phyloP scores from a whole-genome alignment of 2,113 vertebrate species.

The Sander vitreus region DNA sequence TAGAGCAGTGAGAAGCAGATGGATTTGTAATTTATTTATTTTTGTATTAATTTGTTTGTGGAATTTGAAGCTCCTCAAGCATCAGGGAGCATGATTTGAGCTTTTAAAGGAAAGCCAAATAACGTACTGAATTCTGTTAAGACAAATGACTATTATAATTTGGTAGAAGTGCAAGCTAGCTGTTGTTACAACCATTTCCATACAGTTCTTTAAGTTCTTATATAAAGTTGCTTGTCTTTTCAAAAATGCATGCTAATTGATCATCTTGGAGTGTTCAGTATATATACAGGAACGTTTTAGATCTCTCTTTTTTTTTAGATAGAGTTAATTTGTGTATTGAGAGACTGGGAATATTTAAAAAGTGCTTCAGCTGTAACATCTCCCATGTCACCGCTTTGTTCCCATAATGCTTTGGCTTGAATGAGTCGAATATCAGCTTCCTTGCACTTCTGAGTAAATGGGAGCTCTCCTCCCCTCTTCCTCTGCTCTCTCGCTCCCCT shows the following conservation, averaged over 20 bases:
- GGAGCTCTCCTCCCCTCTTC: constrained; percentile 54
- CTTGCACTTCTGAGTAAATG: constrained; percentile 57
- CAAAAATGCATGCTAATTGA: neutral
- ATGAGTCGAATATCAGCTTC: constrained; percentile 63
- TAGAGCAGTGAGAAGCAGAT: neutral
- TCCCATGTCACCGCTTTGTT: constrained; percentile 31
- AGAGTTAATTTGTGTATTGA: neutral
- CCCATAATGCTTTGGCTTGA: constrained; percentile 44
- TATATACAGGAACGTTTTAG: neutral
- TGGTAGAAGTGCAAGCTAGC: neutral
- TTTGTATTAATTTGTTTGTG: neutral
- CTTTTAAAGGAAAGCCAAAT: neutral
- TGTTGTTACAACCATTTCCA: neutral
- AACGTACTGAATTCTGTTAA: neutral
- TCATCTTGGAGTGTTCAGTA: neutral
- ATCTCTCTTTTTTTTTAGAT: too few species aligned
- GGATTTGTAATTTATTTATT: neutral
- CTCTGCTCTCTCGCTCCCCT: constrained; percentile 63
- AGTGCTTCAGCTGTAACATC: constrained; percentile 19
- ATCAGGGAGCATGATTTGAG: neutral
- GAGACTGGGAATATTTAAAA: constrained; percentile 22
- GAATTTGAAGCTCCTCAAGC: neutral
- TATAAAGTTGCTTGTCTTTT: neutral
- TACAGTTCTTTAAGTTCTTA: neutral
- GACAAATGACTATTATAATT: neutral